Conservation (phyloP, 2,797 vertebrate genomes). For the Chromis chromis region DNA sequence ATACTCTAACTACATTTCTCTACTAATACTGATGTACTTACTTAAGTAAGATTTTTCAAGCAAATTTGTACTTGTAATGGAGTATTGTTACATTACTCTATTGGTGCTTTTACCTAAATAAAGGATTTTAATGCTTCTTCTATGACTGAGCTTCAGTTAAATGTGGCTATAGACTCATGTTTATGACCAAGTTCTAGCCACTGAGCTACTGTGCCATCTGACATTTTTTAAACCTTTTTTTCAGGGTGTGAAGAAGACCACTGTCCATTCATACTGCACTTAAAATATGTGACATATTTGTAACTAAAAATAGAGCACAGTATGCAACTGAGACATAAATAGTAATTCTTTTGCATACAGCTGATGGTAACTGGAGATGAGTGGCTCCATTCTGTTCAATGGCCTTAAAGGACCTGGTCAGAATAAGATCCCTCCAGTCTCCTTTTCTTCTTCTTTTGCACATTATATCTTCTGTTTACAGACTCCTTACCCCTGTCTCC, state of each 20-base stretch:
- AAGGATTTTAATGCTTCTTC: too few relatives aligned
- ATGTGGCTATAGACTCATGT: not conserved
- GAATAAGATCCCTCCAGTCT: slow-evolving; percentile 12
- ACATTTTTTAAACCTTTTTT: slow-evolving; percentile 1
- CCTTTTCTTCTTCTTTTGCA: not conserved
- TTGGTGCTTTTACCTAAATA: too few relatives aligned
- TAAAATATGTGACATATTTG: slow-evolving; percentile 25
- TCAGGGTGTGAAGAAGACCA: slow-evolving; percentile 1
- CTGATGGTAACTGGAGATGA: slow-evolving; percentile 31
- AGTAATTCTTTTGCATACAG: slow-evolving; percentile 14
- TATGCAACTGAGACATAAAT: slow-evolving; percentile 37
- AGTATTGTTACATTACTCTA: too few relatives aligned
- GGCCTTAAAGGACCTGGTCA: slow-evolving; percentile 24
- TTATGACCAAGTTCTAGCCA: not conserved
- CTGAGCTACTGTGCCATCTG: not conserved
- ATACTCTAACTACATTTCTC: too few relatives aligned
- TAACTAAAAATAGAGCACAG: slow-evolving; percentile 30
- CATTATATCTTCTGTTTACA: not conserved
- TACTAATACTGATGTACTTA: too few relatives aligned
- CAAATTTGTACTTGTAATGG: too few relatives aligned
- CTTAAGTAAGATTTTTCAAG: too few relatives aligned
- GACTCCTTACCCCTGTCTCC: slow-evolving; percentile 87
- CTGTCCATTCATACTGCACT: not conserved
- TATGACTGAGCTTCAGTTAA: not conserved
- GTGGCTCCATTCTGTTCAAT: not conserved